Evolutionary conservation across 2,888 invertebrate species (phyloP).

Genomic region (Mayetiola destructor): DNA sequence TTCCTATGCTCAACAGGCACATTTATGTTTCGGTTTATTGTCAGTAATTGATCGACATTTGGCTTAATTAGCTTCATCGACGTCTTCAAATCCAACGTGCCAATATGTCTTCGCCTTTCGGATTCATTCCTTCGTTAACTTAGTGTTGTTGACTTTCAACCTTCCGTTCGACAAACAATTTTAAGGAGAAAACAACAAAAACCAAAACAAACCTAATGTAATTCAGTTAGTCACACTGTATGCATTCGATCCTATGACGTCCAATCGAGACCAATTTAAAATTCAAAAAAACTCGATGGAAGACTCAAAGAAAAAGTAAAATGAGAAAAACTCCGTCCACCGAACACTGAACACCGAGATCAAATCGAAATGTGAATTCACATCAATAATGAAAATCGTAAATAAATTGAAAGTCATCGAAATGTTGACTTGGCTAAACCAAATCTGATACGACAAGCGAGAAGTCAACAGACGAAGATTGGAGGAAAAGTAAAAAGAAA

Average conservation of each 20-base stretch:
- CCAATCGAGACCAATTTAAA: not conserved
- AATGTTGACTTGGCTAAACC: too few species aligned
- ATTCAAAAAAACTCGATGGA: not conserved
- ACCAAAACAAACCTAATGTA: not conserved
- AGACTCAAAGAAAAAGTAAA: too few species aligned
- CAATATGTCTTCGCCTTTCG: not conserved
- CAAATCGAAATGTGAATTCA: too few species aligned
- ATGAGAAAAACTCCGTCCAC: too few species aligned
- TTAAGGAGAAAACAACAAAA: not conserved
- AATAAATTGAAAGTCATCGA: slow-evolving; percentile 10
- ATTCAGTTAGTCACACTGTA: too few species aligned
- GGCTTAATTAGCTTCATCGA: slow-evolving; percentile 1
- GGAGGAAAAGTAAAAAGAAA: too few species aligned
- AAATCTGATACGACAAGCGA: not conserved
- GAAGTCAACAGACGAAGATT: slow-evolving; percentile 3
- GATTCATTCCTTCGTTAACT: not conserved
- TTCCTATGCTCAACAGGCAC: not conserved
- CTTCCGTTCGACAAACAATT: not conserved
- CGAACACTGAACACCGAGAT: not conserved
- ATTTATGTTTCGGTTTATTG: not conserved
- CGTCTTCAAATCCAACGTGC: slow-evolving; percentile 6
- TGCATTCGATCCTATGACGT: too few species aligned
- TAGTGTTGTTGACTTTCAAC: not conserved
- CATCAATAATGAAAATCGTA: not conserved
- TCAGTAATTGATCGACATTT: slow-evolving; percentile 3